A percentile compares a stretch with the other conserved stretches of the same genome.
Conservation (phyloP, 2,797 vertebrate genomes). For the Melanotaenia boesemani region DNA sequence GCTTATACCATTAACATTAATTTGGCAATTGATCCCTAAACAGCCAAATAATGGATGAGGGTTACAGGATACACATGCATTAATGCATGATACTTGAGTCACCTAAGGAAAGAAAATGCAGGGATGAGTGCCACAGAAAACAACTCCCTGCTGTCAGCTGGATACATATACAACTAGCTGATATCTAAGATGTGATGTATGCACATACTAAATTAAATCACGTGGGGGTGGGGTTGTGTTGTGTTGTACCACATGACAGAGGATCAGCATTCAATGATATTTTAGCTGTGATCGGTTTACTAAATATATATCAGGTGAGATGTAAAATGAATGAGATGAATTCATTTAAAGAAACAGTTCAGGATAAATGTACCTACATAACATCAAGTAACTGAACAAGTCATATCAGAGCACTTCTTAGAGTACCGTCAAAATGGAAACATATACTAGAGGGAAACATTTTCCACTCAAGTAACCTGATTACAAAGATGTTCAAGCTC, state of each 20-base stretch:
- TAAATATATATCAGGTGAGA: slow-evolving; percentile 15
- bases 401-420: background rate
- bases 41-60: slow-evolving; percentile 6
- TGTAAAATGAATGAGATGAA: slow-evolving; percentile 28
- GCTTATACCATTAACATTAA: slow-evolving; percentile 4
- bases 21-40: background rate
- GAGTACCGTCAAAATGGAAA: background rate
- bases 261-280: slow-evolving; percentile 32
- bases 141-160: slow-evolving; percentile 39
- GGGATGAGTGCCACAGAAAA: slow-evolving; percentile 4
- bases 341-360: slow-evolving; percentile 21
- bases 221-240: slow-evolving; percentile 8
- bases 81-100: background rate
- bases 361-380: background rate
- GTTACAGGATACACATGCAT: slow-evolving; percentile 5
- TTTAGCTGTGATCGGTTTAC: slow-evolving; percentile 34
- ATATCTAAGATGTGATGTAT: slow-evolving; percentile 45
- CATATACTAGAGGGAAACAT: background rate
- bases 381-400: background rate
- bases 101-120: slow-evolving; percentile 6
- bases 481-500: slow-evolving; percentile 11
- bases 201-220: slow-evolving; percentile 45
- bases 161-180: slow-evolving; percentile 35
- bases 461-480: background rate
- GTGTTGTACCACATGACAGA: slow-evolving; percentile 45